Evolutionary conservation across 2,888 invertebrate genomes (phyloP), one percentile per base, ranked within the genome.

Genomic region (Plutella xylostella): DNA sequence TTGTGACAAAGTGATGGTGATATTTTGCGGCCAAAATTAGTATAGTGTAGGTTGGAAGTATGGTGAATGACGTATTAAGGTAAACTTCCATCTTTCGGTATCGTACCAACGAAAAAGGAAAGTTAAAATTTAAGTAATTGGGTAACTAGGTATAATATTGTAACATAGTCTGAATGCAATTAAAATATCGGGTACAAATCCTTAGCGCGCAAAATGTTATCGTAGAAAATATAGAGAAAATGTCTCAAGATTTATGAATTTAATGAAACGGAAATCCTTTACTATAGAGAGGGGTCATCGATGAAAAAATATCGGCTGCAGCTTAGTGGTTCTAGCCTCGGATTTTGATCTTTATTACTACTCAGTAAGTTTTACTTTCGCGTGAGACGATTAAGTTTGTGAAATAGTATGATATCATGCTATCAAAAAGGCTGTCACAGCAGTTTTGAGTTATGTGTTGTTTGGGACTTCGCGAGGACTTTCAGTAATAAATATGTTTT

Each of bases 221-320:
- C 31, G 19, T 17, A 14, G 31, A 22, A 30, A 30, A 17, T 25
- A 17, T 12, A 17, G 19, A 33, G 37, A 9, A 40, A 40, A 40
- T 9, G 15, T 42, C 18, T 30, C 31, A n/a, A 19, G 45, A 45
- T 45, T 45, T 34, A 42, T 41, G 42, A 37, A 35, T 45, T 42
- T 28, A 45, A 45, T 45, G 42, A 45, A 42, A 17, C 34, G 45
- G 41, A 42, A 45, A 45, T 20, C 35, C 25, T 45, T 45, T 45
- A 34, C 31, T 35, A 34, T 33, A 20, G 11, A 17, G 39, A 40
- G 31, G 39, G 39, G 45, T 45, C 40, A 45, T 44, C 44, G 28
- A 37, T 37, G 43, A 31, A 39, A 20, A 30, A 39, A 39, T 38
- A 30, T 37, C 31, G n/a, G n/a, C n/a, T n/a, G n/a, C n/a, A n/a